Percentiles rank a stretch among this genome's conserved stretches.
These are phyloP conservation scores for Macrocentrus cingulum DNA, from an alignment of 1,140 invertebrate genomes.

Conservation along the genomic window DNA sequence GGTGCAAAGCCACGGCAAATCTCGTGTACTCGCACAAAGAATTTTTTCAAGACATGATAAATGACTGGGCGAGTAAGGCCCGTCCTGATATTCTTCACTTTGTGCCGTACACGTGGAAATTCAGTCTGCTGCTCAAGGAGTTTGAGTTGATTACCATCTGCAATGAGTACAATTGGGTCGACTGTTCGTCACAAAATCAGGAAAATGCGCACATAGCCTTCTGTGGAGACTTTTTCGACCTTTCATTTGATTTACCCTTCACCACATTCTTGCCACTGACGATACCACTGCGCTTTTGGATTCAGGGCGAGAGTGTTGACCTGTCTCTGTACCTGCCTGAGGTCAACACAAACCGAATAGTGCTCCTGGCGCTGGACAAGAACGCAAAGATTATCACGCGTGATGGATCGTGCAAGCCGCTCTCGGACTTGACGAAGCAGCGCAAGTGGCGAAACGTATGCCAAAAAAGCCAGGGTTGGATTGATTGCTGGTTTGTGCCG, in stretches of 20 bases:
- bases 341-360: slow-evolving; percentile 82
- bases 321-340: slow-evolving; percentile 87
- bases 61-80: slow-evolving; percentile 93
- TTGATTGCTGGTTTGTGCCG: slow-evolving; percentile 94
- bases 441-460: slow-evolving; percentile 89
- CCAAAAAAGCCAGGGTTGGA: slow-evolving; percentile 81
- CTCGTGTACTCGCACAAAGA: slow-evolving; percentile 93
- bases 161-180: slow-evolving; percentile 99
- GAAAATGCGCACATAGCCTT: slow-evolving; percentile 93
- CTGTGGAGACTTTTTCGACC: slow-evolving; percentile 89
- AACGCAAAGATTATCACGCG: slow-evolving; percentile 83
- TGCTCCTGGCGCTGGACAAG: slow-evolving; percentile 82
- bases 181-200: slow-evolving; percentile 92
- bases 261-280: slow-evolving; percentile 87
- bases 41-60: slow-evolving; percentile 93
- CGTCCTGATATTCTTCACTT: slow-evolving; percentile 91
- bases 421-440: slow-evolving; percentile 61
- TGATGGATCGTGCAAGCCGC: slow-evolving; percentile 66
- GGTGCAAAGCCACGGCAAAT: slow-evolving; percentile 89
- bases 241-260: slow-evolving; percentile 91
- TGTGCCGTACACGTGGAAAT: slow-evolving; percentile 96
- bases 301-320: slow-evolving; percentile 91
- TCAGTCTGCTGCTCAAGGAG: slow-evolving; percentile 88
- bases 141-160: slow-evolving; percentile 93
- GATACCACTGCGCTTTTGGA: slow-evolving; percentile 86